Base-by-base conservation (phyloP, 1,140 invertebrate genomes). In the Pseudomyrmex sp. region DNA sequence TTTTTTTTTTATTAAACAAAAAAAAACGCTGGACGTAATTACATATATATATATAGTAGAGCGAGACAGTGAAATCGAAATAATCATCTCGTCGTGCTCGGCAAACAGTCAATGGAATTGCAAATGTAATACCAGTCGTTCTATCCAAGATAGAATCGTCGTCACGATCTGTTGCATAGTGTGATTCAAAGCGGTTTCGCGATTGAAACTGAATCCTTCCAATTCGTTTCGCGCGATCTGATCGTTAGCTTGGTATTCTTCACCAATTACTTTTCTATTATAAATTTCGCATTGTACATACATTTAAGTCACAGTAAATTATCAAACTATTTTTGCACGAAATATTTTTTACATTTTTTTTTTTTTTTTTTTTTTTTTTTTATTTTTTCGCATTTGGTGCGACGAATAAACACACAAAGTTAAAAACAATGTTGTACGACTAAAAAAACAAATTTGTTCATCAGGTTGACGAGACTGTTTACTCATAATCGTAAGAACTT, bases 61-160 rank as follows among this genome's bases (percentile, higher is more conserved):
- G 13, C 10, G 15, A 48, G 54, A 69, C 23, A 58, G 10, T 15
- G 35, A 68, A 69, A 69, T 69, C 18, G 10, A 69, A 68, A 68
- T 58, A 58, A 76, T 65, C 9, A 18, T 69, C 10, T 59, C 20
- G 48, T 15, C 54, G n/a, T 58, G 54, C 52, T 80, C 20, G 35
- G 52, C 52, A 70, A 70, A 70, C 15, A 79, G 12, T 68, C 35
- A n/a, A 68, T 70, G 44, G 66, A 80, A 80, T 69, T 70, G 65
- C 44, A 59, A 79, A 65, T 76, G 7, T 58, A 44, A 70, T 59
- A 26, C 26, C 26, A 13, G n/a, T 44, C 8, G 18, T 58, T 79
- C 52, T 69, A 23, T 79, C 18, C 20, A 79, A 79, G 50, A 69
- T 58, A 20, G 44, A 79, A 79, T 18, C 10, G 35, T 62, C 15